Conservation (phyloP, 2,113 vertebrate species). For the Noturus placidus region DNA sequence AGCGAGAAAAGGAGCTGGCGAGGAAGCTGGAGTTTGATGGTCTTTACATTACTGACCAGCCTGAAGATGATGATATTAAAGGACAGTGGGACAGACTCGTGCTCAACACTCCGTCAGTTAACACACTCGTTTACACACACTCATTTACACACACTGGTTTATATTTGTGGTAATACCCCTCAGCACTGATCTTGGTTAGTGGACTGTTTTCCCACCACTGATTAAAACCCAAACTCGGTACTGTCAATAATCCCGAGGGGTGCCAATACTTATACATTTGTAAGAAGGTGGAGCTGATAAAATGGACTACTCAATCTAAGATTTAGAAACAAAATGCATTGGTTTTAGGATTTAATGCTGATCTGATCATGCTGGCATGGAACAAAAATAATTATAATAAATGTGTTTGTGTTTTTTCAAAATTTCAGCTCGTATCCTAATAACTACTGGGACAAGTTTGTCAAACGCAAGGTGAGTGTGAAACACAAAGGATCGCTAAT, state of each 20-base stretch:
- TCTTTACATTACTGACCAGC: constrained; percentile 89
- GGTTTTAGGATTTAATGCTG: background rate
- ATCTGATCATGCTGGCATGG: background rate
- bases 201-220: background rate
- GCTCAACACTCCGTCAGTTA: constrained; percentile 84
- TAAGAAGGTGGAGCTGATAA: background rate
- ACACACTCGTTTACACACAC: constrained; percentile 23
- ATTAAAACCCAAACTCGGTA: background rate
- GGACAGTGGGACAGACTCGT: constrained; percentile 92
- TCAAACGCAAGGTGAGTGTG: constrained; percentile 85
- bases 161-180: background rate
- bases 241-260: background rate
- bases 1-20: constrained; percentile 90
- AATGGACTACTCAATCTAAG: background rate
- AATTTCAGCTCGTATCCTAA: constrained; percentile 84
- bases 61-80: constrained; percentile 90
- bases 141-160: background rate
- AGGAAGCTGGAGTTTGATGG: constrained; percentile 92
- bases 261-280: background rate
- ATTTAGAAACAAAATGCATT: background rate
- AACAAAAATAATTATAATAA: background rate
- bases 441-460: constrained; percentile 97
- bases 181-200: background rate
- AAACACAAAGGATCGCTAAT: no score
- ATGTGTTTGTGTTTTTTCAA: constrained; percentile 21